phyloP scores from a whole-genome alignment of 2,113 vertebrate genomes.

The Piaya cayana region DNA sequence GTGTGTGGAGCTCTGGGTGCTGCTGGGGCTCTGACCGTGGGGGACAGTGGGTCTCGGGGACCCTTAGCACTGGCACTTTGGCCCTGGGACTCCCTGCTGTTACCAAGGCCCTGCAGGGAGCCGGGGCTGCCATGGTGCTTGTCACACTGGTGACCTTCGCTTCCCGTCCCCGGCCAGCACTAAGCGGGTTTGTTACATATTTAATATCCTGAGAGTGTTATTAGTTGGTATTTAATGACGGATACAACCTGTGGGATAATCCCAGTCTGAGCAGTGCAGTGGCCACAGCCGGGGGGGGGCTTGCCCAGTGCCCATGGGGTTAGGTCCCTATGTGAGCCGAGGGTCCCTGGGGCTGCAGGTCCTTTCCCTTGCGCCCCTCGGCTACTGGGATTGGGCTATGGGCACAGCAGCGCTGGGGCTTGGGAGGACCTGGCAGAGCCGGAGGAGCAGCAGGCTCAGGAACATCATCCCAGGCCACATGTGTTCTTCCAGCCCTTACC shows the following conservation, averaged over 20 bases:
- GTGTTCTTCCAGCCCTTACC: constrained; percentile 58
- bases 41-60: rapidly evolving
- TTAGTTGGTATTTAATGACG: constrained; percentile 57
- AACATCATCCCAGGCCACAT: constrained; percentile 15
- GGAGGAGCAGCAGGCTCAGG: constrained; percentile 17
- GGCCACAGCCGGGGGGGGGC: rapidly evolving
- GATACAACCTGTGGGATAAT: constrained; percentile 68
- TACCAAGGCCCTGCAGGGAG: rapidly evolving
- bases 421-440: constrained; percentile 70
- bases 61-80: rapidly evolving
- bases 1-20: rapidly evolving
- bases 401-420: constrained; percentile 66
- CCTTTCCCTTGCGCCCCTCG: rapidly evolving
- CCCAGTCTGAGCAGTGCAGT: background rate
- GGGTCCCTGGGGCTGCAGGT: rapidly evolving
- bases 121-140: background rate
- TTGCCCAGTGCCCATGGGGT: rapidly evolving
- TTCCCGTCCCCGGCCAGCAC: background rate
- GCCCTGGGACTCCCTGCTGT: background rate
- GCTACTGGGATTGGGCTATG: rapidly evolving
- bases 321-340: background rate
- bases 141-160: constrained; percentile 37
- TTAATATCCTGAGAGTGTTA: constrained; percentile 68
- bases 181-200: constrained; percentile 70
- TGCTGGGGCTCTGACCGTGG: background rate